Conservation (phyloP, 2,888 invertebrate genomes). For the Biston betularia region DNA sequence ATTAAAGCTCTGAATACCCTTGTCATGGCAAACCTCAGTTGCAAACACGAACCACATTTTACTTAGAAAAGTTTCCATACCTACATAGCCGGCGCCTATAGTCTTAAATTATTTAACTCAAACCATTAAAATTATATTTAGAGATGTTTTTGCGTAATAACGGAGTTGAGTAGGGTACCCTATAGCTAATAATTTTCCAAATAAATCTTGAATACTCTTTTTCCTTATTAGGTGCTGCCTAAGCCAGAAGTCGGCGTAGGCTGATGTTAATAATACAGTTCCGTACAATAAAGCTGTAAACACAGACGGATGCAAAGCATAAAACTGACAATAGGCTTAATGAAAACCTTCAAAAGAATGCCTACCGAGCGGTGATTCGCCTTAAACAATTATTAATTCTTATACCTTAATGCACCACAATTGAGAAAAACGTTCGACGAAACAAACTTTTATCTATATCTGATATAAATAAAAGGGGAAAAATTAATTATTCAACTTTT, state of each 20-base stretch:
- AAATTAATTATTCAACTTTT: slow-evolving; percentile 18
- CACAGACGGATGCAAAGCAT: slow-evolving; percentile 53
- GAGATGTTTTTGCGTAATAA: slow-evolving; percentile 48
- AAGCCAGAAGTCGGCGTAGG: slow-evolving; percentile 50
- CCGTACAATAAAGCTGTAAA: slow-evolving; percentile 56
- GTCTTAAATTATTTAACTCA: slow-evolving; percentile 36
- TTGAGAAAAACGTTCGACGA: slow-evolving; percentile 10
- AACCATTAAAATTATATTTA: slow-evolving; percentile 44
- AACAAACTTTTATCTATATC: slow-evolving; percentile 10
- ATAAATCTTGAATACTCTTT: slow-evolving; percentile 64
- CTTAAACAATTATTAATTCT: slow-evolving; percentile 41
- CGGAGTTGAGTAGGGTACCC: slow-evolving; percentile 40
- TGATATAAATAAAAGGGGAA: slow-evolving; percentile 19
- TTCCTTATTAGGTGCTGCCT: slow-evolving; percentile 62
- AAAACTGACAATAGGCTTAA: slow-evolving; percentile 59
- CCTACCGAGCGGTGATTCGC: slow-evolving; percentile 27
- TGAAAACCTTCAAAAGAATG: slow-evolving; percentile 42
- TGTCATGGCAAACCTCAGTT: slow-evolving; percentile 56
- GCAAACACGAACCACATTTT: slow-evolving; percentile 53
- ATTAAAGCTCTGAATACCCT: slow-evolving; percentile 61
- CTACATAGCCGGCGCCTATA: slow-evolving; percentile 15
- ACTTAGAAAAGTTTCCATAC: slow-evolving; percentile 48
- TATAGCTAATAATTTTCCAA: slow-evolving; percentile 59
- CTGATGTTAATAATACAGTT: slow-evolving; percentile 64
- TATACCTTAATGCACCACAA: slow-evolving; percentile 34